Percentiles rank a stretch among this genome's conserved stretches.
phyloP scores from a whole-genome alignment of 2,113 vertebrate genomes.

The Spea multiplicata region DNA sequence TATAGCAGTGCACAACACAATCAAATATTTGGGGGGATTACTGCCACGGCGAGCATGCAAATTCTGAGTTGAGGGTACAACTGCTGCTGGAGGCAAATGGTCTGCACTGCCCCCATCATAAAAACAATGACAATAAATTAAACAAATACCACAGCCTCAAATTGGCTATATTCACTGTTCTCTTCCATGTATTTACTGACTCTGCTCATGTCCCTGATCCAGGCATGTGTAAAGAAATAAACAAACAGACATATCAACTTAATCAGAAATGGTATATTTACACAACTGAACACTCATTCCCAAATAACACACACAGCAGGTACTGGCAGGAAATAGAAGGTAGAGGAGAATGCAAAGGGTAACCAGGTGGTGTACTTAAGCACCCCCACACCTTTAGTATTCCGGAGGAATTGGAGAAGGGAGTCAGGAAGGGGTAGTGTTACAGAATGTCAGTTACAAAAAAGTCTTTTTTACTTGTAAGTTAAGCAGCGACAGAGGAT shows the following conservation, averaged over 20 bases:
- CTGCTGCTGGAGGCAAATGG: no score
- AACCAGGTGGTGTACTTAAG: background rate
- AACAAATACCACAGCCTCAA: no score
- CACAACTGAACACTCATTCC: slow-evolving; percentile 39
- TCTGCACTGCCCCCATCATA: no score
- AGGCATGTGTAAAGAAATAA: background rate
- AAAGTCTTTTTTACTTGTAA: slow-evolving; percentile 28
- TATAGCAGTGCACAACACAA: no score
- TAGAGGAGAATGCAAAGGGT: background rate
- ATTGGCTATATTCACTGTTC: no score
- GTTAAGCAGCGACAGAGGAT: slow-evolving; percentile 13
- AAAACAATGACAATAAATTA: no score
- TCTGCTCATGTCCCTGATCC: no score
- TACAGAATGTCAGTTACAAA: slow-evolving; percentile 18
- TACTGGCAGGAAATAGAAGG: slow-evolving; percentile 6
- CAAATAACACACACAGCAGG: slow-evolving; percentile 34
- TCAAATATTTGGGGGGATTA: no score
- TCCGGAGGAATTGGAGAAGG: background rate
- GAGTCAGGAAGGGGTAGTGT: background rate
- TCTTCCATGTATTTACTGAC: no score
- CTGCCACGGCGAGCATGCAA: no score
- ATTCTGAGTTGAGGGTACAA: no score
- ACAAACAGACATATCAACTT: slow-evolving; percentile 17
- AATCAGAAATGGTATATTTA: slow-evolving; percentile 42
- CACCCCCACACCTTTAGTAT: background rate